Base-by-base conservation (phyloP, 2,797 vertebrate species). In the Ficedula albicollis region DNA sequence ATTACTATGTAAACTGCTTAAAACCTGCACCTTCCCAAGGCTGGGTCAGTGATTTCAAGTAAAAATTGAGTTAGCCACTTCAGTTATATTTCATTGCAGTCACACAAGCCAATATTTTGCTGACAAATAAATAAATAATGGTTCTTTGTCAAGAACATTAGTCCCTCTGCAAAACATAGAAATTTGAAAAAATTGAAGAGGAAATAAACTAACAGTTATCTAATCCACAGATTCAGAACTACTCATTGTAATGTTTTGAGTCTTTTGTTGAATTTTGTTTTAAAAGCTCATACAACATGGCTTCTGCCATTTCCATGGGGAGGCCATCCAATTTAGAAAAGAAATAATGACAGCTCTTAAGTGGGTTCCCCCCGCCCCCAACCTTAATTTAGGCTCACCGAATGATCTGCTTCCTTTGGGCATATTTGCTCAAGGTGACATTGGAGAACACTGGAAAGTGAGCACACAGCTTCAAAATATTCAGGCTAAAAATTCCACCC, bases 341-440 rank as follows among this genome's bases (percentile, higher is more conserved):
- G 92, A 95, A 92, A 91, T 96, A 95, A 95, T 92, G 95, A 94
- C 91, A 93, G 89, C 44, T 94, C 95, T 96, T 96, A 93, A 94
- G 94, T 91, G 85, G 44, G 29, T 76, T 84, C 16, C 36, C 51
- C 80, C 82, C 8, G 0, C 82, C 91, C 58, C 79, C 85, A 78
- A 12, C 62, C 70, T 91, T 95, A 95, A 97, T 96, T 96, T 96
- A 96, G 74, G 85, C 59, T 81, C 70, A 82, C 73, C 76, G 92
- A 96, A 93, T 73, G 85, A 91, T 95, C 62, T 88, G 67, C 67
- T 88, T 97, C 96, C 96, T 96, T 93, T 96, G 95, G 95, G 96
- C 80, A 81, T 96, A 90, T 95, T 89, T 89, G 89, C 32, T 96
- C 79, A 97, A 96, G 95, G 96, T 96, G 95, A 96, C 94, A 93